Conservation (phyloP, 1,140 invertebrate species). For the Euglossa dilemma region DNA sequence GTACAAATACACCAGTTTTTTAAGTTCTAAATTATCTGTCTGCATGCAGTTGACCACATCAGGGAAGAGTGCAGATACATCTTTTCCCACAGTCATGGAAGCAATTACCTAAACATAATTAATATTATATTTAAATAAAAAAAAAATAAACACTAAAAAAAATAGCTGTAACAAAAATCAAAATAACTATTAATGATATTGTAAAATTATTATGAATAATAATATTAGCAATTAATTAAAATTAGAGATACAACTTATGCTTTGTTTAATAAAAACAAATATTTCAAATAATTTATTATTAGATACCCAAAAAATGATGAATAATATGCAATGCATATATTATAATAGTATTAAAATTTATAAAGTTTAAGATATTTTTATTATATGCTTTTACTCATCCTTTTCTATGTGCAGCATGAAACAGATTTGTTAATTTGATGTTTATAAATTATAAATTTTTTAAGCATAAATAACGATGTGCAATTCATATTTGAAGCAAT, state of each 20-base stretch:
- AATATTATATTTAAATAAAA: constrained; percentile 23
- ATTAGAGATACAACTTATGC: background rate
- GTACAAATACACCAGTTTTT: constrained; percentile 99
- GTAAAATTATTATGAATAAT: background rate
- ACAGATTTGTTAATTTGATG: constrained; percentile 4
- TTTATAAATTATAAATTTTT: constrained; percentile 12
- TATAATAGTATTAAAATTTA: background rate
- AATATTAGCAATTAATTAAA: background rate
- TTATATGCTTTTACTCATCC: background rate
- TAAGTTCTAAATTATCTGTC: constrained; percentile 99
- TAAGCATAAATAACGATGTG: background rate
- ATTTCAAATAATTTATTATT: background rate
- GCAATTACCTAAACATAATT: constrained; percentile 93
- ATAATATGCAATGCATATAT: background rate
- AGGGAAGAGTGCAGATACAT: constrained; percentile 97
- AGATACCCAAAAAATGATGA: background rate
- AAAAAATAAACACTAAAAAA: background rate
- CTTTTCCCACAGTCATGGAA: constrained; percentile 99
- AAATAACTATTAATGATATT: background rate
- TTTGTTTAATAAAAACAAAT: background rate
- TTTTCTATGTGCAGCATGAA: constrained; percentile 25
- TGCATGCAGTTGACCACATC: constrained; percentile 99
- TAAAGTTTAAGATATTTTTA: background rate
- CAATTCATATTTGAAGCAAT: background rate
- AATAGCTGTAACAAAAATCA: background rate